phyloP scores from a whole-genome alignment of 2,888 invertebrate species.

The Torymus auratus region DNA sequence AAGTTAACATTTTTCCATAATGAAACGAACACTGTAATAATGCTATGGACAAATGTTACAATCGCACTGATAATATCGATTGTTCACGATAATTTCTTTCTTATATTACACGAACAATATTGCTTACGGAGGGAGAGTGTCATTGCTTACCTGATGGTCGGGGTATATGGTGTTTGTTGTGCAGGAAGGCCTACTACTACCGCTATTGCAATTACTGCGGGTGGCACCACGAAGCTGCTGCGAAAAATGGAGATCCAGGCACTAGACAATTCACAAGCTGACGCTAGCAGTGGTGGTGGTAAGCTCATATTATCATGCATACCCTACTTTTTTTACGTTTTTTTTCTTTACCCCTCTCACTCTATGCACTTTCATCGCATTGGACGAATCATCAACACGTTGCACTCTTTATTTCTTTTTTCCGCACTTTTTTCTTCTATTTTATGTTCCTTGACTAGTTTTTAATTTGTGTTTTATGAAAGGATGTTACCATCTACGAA shows the following conservation, averaged over 20 bases:
- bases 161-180: slow-evolving; percentile 72
- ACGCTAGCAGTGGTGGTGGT: slow-evolving; percentile 73
- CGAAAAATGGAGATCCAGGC: slow-evolving; percentile 75
- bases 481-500: too few relatives aligned
- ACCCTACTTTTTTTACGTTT: slow-evolving; percentile 47
- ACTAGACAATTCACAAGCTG: slow-evolving; percentile 72
- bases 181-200: slow-evolving; percentile 74
- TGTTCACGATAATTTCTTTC: too few relatives aligned
- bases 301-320: slow-evolving; percentile 67
- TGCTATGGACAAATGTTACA: too few relatives aligned
- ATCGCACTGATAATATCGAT: too few relatives aligned
- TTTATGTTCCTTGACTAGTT: too few relatives aligned
- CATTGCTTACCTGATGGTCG: slow-evolving; percentile 71
- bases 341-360: slow-evolving; percentile 12
- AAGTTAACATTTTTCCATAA: too few relatives aligned
- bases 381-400: neutral
- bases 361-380: slow-evolving; percentile 2
- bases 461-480: too few relatives aligned
- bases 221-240: slow-evolving; percentile 72
- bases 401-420: slow-evolving; percentile 3
- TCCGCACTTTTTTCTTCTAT: slow-evolving; percentile 47
- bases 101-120: neutral
- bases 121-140: slow-evolving; percentile 24
- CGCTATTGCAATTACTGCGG: slow-evolving; percentile 64
- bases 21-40: too few relatives aligned